Percentiles rank a stretch among this genome's conserved stretches.
Evolutionary conservation across 2,113 vertebrate genomes (phyloP).

Genomic region (Amphiprion ocellaris): DNA sequence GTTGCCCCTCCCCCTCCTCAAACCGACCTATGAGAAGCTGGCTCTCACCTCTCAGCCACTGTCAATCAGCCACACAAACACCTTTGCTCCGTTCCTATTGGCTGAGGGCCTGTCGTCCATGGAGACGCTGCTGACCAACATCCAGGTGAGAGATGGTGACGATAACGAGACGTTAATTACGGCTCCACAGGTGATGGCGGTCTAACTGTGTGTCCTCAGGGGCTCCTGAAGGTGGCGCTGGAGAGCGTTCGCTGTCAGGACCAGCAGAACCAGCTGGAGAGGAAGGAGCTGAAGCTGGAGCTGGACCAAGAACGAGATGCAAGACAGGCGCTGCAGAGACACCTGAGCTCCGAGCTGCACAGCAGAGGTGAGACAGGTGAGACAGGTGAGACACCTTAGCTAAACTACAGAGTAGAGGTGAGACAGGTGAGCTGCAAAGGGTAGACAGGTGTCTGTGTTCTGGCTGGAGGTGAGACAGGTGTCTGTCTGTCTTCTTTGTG

Average conservation of each 20-base stretch:
- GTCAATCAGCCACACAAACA: conserved; percentile 76
- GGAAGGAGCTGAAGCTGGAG: conserved; percentile 91
- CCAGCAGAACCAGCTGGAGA: conserved; percentile 92
- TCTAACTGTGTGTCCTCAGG: conserved; percentile 77
- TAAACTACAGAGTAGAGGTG: conserved; percentile 93
- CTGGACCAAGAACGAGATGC: conserved; percentile 90
- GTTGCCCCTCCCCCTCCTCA: conserved; percentile 89
- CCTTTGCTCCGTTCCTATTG: conserved; percentile 88
- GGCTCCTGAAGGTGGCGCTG: conserved; percentile 92
- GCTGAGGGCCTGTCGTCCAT: conserved; percentile 91
- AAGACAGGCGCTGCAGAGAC: conserved; percentile 91
- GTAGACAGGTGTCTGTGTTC: not conserved
- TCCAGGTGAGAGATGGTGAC: conserved; percentile 83
- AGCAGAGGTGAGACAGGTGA: conserved; percentile 86
- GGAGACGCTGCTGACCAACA: conserved; percentile 93
- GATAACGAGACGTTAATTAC: not conserved
- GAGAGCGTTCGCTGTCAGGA: conserved; percentile 92
- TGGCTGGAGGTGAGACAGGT: not conserved
- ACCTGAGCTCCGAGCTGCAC: conserved; percentile 91
- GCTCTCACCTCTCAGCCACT: conserved; percentile 88
- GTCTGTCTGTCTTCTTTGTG: not conserved
- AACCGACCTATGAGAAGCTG: conserved; percentile 90
- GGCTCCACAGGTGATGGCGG: no score
- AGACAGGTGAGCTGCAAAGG: conserved; percentile 42
- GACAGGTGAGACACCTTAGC: not conserved